Conservation (phyloP, 2,888 invertebrate genomes). For the Andrena flavipes region DNA sequence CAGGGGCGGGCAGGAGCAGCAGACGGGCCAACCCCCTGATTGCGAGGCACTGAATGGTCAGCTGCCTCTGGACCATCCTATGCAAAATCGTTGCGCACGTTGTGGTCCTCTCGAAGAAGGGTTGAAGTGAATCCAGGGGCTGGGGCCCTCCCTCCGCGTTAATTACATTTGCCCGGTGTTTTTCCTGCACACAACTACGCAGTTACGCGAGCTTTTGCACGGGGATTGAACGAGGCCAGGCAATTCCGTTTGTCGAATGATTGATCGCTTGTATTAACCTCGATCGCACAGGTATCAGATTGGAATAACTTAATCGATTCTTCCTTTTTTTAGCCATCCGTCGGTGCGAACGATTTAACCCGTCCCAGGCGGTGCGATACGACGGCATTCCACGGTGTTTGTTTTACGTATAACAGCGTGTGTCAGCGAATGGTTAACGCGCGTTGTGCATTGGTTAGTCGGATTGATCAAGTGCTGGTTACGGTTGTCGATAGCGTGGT, state of each 20-base stretch:
- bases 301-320: background rate
- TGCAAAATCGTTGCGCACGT: conserved; percentile 67
- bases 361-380: background rate
- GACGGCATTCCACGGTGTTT: no score
- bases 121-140: conserved; percentile 53
- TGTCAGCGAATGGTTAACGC: background rate
- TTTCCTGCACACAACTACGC: background rate
- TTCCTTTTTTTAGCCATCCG: background rate
- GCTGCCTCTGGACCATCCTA: conserved; percentile 73
- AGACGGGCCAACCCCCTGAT: conserved; percentile 62
- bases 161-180: conserved; percentile 57
- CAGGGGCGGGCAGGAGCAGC: conserved; percentile 61
- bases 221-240: background rate
- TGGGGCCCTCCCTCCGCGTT: conserved; percentile 32
- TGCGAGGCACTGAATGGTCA: conserved; percentile 74
- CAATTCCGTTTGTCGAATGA: conserved; percentile 11
- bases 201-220: background rate
- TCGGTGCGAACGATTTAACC: background rate
- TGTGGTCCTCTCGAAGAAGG: conserved; percentile 54
- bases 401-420: no score
- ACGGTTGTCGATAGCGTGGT: background rate
- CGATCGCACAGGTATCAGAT: background rate
- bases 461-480: background rate
- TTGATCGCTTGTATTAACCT: background rate
- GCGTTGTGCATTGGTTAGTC: background rate